These are phyloP conservation scores for Pheosia tremula DNA, from an alignment of 2,888 invertebrate species.

Conservation along the genomic window DNA sequence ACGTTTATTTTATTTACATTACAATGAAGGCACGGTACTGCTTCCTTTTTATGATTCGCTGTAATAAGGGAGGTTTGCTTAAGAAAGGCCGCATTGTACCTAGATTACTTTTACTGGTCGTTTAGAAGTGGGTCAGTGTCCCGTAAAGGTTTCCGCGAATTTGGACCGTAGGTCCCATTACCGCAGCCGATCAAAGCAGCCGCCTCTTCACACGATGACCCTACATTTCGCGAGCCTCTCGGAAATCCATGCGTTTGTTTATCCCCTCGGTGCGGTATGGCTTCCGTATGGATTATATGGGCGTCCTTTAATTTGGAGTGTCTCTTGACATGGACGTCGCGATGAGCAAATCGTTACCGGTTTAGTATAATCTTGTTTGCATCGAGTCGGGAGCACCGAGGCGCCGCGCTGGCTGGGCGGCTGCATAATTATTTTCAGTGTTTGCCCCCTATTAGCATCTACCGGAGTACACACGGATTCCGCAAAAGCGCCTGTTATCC, in stretches of 20 bases:
- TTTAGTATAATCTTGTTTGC: slow-evolving; percentile 42
- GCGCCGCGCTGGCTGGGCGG: slow-evolving; percentile 27
- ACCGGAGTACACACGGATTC: slow-evolving; percentile 35
- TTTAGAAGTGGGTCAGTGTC: slow-evolving; percentile 77
- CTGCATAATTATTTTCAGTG: slow-evolving; percentile 63
- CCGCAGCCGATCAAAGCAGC: slow-evolving; percentile 72
- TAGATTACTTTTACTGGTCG: slow-evolving; percentile 59
- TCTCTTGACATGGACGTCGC: slow-evolving; percentile 26
- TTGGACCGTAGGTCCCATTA: slow-evolving; percentile 66
- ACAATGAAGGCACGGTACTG: slow-evolving; percentile 25
- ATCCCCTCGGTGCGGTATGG: slow-evolving; percentile 34
- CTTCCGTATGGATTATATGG: slow-evolving; percentile 32
- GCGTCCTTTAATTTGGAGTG: slow-evolving; percentile 31
- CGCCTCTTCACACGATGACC: slow-evolving; percentile 56
- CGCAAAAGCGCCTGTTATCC: slow-evolving; percentile 42
- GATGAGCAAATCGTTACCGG: slow-evolving; percentile 20
- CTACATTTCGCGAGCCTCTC: slow-evolving; percentile 54
- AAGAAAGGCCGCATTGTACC: slow-evolving; percentile 56
- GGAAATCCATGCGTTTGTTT: slow-evolving; percentile 61
- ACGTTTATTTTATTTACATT: slow-evolving; percentile 28
- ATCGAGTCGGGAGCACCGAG: slow-evolving; percentile 37
- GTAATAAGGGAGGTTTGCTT: slow-evolving; percentile 46
- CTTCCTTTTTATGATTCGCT: slow-evolving; percentile 34
- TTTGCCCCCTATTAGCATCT: slow-evolving; percentile 58
- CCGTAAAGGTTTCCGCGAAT: slow-evolving; percentile 78